Evolutionary conservation across 2,888 invertebrate species (phyloP).

Genomic region (Leistus spinibarbis): DNA sequence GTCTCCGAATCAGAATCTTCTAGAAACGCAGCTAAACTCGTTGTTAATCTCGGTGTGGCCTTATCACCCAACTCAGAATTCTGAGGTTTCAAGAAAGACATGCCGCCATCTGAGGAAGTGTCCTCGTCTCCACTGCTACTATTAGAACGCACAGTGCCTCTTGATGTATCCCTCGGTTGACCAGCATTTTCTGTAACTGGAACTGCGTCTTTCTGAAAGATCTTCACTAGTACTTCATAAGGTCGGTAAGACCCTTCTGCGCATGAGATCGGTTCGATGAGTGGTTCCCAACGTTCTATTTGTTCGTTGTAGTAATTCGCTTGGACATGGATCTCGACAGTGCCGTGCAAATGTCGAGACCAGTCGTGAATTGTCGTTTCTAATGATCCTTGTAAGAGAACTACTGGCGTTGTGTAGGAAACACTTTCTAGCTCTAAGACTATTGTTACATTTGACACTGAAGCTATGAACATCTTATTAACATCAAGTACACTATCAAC

Average conservation of each 20-base stretch:
- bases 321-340: constrained; percentile 56
- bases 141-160: constrained; percentile 47
- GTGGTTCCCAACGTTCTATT: constrained; percentile 76
- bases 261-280: constrained; percentile 75
- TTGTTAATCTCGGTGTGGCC: constrained; percentile 55
- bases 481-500: constrained; percentile 27
- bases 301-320: constrained; percentile 58
- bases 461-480: constrained; percentile 51
- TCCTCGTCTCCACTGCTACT: constrained; percentile 54
- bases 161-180: constrained; percentile 17
- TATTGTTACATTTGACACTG: constrained; percentile 64
- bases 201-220: constrained; percentile 57
- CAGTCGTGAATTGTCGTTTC: constrained; percentile 70
- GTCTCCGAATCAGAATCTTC: constrained; percentile 78
- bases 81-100: constrained; percentile 53
- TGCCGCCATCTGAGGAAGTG: constrained; percentile 51
- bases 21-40: constrained; percentile 61
- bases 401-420: constrained; percentile 58
- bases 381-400: constrained; percentile 62
- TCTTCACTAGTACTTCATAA: constrained; percentile 72
- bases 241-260: constrained; percentile 71
- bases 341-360: constrained; percentile 61
- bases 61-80: constrained; percentile 18
- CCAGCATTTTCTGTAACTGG: constrained; percentile 14
- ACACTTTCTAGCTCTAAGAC: constrained; percentile 68